Percentiles rank a stretch among this genome's conserved stretches.
phyloP scores from a whole-genome alignment of 2,888 invertebrate species.

The Drosophila paramelanica region DNA sequence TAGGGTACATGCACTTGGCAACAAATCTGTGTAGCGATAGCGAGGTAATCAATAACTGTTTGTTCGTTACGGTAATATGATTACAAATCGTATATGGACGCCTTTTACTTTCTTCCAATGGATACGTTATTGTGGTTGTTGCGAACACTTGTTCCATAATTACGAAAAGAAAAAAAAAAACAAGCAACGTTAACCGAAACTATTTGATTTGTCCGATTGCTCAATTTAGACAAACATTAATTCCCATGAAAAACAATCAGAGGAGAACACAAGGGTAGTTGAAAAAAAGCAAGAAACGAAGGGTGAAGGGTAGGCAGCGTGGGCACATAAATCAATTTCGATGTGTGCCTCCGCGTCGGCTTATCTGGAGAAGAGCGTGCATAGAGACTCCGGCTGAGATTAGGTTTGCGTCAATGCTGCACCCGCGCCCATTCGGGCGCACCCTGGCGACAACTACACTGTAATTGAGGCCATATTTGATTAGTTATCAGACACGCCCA shows the following conservation, averaged over 20 bases:
- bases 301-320: neutral
- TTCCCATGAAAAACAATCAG: slow-evolving; percentile 34
- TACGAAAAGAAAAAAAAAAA: neutral
- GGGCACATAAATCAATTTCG: slow-evolving; percentile 50
- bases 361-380: slow-evolving; percentile 38
- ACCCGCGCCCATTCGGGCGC: slow-evolving; percentile 19
- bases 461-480: slow-evolving; percentile 23
- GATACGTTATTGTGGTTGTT: neutral
- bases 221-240: slow-evolving; percentile 14
- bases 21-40: slow-evolving; percentile 22
- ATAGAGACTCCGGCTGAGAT: slow-evolving; percentile 16
- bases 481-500: slow-evolving; percentile 33
- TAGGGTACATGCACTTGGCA: slow-evolving; percentile 32
- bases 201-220: slow-evolving; percentile 25
- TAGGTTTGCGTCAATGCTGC: slow-evolving; percentile 54
- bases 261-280: neutral
- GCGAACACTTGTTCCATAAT: slow-evolving; percentile 14
- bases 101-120: slow-evolving; percentile 26
- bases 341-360: slow-evolving; percentile 18
- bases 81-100: slow-evolving; percentile 16
- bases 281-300: too few relatives aligned
- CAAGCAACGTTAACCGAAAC: slow-evolving; percentile 12
- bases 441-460: slow-evolving; percentile 6
- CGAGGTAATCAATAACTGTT: slow-evolving; percentile 13
- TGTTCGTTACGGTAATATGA: slow-evolving; percentile 8